Conservation (phyloP, 1,140 invertebrate genomes). For the Lethrus apterus region DNA sequence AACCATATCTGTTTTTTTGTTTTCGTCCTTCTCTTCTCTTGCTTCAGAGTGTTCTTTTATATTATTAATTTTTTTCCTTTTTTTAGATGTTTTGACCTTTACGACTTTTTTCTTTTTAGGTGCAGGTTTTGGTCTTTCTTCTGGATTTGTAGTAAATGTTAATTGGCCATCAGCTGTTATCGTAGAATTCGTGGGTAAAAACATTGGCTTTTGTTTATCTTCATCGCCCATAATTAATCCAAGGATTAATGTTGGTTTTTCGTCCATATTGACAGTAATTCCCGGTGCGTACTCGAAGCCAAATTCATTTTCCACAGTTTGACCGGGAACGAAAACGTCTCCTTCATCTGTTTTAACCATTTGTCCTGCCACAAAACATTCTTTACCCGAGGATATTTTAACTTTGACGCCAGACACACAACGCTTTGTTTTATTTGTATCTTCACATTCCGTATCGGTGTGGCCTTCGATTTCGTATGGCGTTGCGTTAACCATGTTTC, state of each 20-base stretch:
- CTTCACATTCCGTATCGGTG: constrained; percentile 54
- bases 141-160: constrained; percentile 40
- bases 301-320: constrained; percentile 60
- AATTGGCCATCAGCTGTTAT: constrained; percentile 46
- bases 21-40: constrained; percentile 16
- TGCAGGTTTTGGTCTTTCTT: constrained; percentile 32
- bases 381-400: constrained; percentile 39
- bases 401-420: constrained; percentile 38
- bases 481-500: constrained; percentile 54
- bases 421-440: constrained; percentile 41
- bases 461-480: constrained; percentile 50
- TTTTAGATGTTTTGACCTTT: constrained; percentile 11
- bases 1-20: constrained; percentile 14
- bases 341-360: constrained; percentile 61
- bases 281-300: constrained; percentile 65
- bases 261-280: constrained; percentile 58
- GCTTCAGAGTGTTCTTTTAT: constrained; percentile 11
- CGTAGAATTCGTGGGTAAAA: constrained; percentile 53
- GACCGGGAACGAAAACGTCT: constrained; percentile 62
- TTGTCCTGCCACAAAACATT: constrained; percentile 59
- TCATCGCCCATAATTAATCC: constrained; percentile 39
- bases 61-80: constrained; percentile 8
- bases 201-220: constrained; percentile 38
- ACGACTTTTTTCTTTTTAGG: constrained; percentile 19
- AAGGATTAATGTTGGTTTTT: constrained; percentile 60